Conservation (phyloP, 2,888 invertebrate species). For the Alsophila aescularia region DNA sequence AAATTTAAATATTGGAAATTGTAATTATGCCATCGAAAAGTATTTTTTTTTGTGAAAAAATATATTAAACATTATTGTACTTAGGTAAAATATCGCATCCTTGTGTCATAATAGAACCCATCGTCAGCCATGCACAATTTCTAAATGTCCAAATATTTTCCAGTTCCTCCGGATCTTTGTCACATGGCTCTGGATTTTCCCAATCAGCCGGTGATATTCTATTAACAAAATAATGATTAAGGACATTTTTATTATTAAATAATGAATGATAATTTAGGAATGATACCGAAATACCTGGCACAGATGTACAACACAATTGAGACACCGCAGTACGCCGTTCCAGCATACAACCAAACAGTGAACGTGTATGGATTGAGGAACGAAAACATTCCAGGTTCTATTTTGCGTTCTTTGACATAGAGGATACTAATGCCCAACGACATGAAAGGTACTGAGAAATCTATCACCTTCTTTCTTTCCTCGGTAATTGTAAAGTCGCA, state of each 20-base stretch:
- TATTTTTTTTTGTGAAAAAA: too few relatives aligned
- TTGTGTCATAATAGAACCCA: conserved; percentile 96
- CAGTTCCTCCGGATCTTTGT: conserved; percentile 92
- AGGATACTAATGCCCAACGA: conserved; percentile 95
- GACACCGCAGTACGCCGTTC: conserved; percentile 92
- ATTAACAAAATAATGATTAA: conserved; percentile 37
- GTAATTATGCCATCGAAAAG: too few relatives aligned
- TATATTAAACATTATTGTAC: conserved; percentile 78
- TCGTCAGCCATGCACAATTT: conserved; percentile 96
- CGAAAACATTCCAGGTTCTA: conserved; percentile 92
- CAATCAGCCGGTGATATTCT: conserved; percentile 96
- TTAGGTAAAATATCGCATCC: conserved; percentile 96
- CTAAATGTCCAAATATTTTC: conserved; percentile 95
- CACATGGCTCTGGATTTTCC: conserved; percentile 97
- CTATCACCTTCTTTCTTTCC: conserved; percentile 93
- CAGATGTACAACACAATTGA: conserved; percentile 92
- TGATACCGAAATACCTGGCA: conserved; percentile 84
- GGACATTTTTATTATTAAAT: background rate
- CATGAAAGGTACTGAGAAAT: conserved; percentile 99
- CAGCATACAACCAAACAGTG: conserved; percentile 95
- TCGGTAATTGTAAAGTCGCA: conserved; percentile 96
- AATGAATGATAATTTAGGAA: background rate
- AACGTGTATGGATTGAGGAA: conserved; percentile 93
- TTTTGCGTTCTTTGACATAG: conserved; percentile 90
- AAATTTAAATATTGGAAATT: too few relatives aligned